A percentile compares a stretch with the other conserved stretches of the same genome.
phyloP scores from a whole-genome alignment of 2,113 vertebrate genomes.

The Sorex araneus region DNA sequence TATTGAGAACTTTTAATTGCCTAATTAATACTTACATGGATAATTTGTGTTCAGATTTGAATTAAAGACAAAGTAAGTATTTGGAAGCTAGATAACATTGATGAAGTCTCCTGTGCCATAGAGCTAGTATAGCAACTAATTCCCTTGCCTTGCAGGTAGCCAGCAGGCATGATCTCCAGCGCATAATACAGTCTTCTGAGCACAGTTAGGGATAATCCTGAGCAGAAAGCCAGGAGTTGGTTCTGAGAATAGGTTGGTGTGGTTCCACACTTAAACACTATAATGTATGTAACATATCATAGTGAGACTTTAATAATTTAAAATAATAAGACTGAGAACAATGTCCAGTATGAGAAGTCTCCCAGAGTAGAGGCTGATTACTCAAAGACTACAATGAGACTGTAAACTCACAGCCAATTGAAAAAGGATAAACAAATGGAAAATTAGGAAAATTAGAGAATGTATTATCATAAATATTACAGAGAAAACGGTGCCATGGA shows the following conservation, averaged over 20 bases:
- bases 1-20: background rate
- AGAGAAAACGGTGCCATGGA: background rate
- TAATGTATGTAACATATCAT: background rate
- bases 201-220: too few species aligned
- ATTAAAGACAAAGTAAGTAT: background rate
- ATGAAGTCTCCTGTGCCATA: too few species aligned
- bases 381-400: background rate
- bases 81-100: too few species aligned
- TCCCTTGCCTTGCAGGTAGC: too few species aligned
- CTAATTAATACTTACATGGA: background rate
- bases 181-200: too few species aligned
- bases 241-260: too few species aligned
- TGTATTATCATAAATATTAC: background rate
- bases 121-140: too few species aligned
- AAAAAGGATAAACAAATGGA: background rate
- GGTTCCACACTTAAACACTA: too few species aligned
- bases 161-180: too few species aligned
- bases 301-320: background rate
- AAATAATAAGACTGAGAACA: background rate
- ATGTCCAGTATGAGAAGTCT: background rate
- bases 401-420: background rate
- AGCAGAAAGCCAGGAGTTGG: too few species aligned
- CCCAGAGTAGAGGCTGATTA: background rate
- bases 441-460: background rate
- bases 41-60: background rate